Evolutionary conservation across 2,113 vertebrate species (phyloP).

Genomic region (Oncorhynchus clarkii): DNA sequence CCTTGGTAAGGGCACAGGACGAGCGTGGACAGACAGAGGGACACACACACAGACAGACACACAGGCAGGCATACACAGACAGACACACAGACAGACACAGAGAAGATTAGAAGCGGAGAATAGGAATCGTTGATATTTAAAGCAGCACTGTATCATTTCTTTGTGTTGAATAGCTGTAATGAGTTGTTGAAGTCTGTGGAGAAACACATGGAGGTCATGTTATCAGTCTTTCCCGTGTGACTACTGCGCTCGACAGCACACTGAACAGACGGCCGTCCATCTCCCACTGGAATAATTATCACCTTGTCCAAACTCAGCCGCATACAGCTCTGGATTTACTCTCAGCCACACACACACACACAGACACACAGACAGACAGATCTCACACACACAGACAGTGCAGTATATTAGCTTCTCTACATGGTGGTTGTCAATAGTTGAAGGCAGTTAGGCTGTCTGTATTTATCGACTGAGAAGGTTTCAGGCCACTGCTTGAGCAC

Average conservation of each 20-base stretch:
- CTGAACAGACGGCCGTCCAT: conserved; percentile 15
- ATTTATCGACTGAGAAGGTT: too few species aligned
- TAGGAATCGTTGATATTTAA: too few species aligned
- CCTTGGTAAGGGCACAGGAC: too few species aligned
- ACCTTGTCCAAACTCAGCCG: conserved; percentile 11
- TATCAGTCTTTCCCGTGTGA: conserved; percentile 25
- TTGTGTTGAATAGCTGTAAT: conserved; percentile 8
- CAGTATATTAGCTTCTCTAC: neutral
- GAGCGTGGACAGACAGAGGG: too few species aligned
- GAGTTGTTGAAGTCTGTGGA: conserved; percentile 7
- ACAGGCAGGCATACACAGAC: too few species aligned
- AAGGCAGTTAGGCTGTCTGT: neutral
- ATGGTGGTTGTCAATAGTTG: neutral
- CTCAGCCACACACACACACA: neutral
- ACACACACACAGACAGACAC: neutral
- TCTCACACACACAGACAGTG: neutral
- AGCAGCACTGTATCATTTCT: conserved; percentile 2
- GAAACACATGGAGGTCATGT: conserved; percentile 23
- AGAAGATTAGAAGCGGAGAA: neutral
- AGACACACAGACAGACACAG: too few species aligned
- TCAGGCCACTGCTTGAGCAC: too few species aligned
- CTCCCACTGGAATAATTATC: conserved; percentile 35
- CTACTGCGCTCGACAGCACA: neutral
- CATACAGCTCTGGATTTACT: conserved; percentile 2
- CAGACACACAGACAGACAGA: too few species aligned